phyloP scores from a whole-genome alignment of 2,888 invertebrate species.

The Plemyria rubiginata region DNA sequence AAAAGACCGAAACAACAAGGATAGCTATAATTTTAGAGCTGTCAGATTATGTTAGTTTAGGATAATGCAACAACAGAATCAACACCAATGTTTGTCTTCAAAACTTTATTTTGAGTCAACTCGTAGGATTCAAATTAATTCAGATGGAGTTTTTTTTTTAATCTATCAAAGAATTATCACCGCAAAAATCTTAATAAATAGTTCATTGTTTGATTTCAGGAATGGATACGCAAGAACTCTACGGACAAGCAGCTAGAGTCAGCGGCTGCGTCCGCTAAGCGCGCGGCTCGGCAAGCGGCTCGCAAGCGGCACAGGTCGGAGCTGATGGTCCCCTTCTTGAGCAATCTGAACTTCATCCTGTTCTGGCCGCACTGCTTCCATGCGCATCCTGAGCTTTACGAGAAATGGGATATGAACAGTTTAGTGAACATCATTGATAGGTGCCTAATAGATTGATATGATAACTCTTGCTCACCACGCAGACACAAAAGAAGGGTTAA shows the following conservation, averaged over 20 bases:
- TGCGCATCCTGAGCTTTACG: constrained; percentile 74
- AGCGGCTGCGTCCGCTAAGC: constrained; percentile 32
- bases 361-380: constrained; percentile 73
- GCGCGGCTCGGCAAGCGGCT: constrained; percentile 58
- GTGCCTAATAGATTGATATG: no score
- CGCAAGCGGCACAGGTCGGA: constrained; percentile 72
- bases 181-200: background rate
- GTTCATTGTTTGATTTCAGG: constrained; percentile 45
- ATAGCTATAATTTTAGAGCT: no score
- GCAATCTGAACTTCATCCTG: constrained; percentile 67
- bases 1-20: no score
- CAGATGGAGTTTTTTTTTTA: no score
- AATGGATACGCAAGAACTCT: constrained; percentile 52
- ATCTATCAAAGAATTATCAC: no score
- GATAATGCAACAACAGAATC: no score
- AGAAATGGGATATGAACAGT: constrained; percentile 74
- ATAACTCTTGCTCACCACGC: no score
- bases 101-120: no score
- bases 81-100: no score
- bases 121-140: no score
- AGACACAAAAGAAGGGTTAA: no score
- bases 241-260: constrained; percentile 51
- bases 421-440: constrained; percentile 33
- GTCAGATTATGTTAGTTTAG: no score
- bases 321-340: constrained; percentile 64